Evolutionary conservation across 2,888 invertebrate species (phyloP), one percentile per base, ranked within the genome.

Genomic region (Xylota sylvarum): DNA sequence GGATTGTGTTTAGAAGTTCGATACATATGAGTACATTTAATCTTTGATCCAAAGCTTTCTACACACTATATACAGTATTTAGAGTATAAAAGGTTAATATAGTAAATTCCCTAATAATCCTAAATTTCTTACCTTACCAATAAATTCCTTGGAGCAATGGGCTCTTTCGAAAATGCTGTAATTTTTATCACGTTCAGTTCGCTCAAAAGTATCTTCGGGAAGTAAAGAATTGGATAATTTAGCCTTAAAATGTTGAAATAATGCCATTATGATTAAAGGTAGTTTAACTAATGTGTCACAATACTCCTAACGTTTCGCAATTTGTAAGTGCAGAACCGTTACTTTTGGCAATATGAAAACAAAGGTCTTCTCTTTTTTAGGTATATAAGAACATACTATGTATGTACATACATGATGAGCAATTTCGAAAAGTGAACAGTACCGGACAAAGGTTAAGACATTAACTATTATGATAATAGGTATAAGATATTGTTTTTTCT

Each of bases 131-230:
- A 23, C 23, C 23, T 23, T 23, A 1, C 2, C 2, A 23, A 23
- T 2, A 1, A 23, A n/a, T 14, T 79, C 62, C 17, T 50, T n/a
- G 0, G 69, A 69, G 7, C 55, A 56, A 35, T 69, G 48, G 27
- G 67, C 23, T 50, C 80, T 73, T 58, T 84, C 84, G 40, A 84
- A 84, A 52, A 80, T 74, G 37, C 35, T 69, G n/a, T 56, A 79
- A 12, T 12, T 40, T 23, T 9, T 30, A 46, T 50, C 62, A 23
- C 9, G 32, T 14, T 62, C 35, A 17, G n/a, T 10, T 4, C 52
- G 23, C 0, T 19, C 65, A 19, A 12, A 37, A 30, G 5, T 5
- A 50, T 60, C 64, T 19, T 84, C 69, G 17, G 2, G 62, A 1
- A 81, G 19, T n/a, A 81, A 55, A 6, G 52, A 12, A 48, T 74